Evolutionary conservation across 2,113 vertebrate genomes (phyloP).

Genomic region (Pantherophis guttatus): DNA sequence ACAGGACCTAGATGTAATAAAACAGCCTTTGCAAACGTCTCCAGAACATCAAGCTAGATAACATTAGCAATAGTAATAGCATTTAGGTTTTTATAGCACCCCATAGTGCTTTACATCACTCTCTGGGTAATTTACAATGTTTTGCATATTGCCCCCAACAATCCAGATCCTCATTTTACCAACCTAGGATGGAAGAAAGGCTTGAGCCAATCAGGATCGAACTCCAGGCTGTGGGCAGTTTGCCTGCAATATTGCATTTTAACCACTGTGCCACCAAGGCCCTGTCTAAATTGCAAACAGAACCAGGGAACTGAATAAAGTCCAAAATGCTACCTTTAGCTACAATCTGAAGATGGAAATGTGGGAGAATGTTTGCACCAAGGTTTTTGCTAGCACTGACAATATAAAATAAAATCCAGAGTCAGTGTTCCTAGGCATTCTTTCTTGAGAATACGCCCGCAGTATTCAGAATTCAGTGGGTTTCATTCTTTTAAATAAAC

Average conservation of each 20-base stretch:
- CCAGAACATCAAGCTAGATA: not conserved
- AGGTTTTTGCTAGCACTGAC: not conserved
- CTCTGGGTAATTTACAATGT: not conserved
- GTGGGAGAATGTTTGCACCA: not conserved
- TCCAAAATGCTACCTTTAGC: not conserved
- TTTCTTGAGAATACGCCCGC: not conserved
- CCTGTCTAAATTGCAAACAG: not conserved
- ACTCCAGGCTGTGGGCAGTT: not conserved
- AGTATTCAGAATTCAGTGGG: not conserved
- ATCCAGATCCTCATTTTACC: not conserved
- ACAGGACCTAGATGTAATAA: not conserved
- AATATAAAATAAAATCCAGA: not conserved
- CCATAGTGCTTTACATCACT: not conserved
- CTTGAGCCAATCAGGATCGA: not conserved
- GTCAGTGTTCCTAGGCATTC: no score
- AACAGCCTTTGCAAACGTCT: not conserved
- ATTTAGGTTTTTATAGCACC: not conserved
- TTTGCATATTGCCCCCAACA: not conserved
- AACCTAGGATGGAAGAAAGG: not conserved
- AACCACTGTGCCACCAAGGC: not conserved
- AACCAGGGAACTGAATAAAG: not conserved
- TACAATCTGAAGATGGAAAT: not conserved
- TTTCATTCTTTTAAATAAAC: not conserved
- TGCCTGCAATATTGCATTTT: not conserved
- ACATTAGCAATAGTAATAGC: not conserved